Conservation (phyloP, 2,888 invertebrate species). For the Asteroscopus sphinx region DNA sequence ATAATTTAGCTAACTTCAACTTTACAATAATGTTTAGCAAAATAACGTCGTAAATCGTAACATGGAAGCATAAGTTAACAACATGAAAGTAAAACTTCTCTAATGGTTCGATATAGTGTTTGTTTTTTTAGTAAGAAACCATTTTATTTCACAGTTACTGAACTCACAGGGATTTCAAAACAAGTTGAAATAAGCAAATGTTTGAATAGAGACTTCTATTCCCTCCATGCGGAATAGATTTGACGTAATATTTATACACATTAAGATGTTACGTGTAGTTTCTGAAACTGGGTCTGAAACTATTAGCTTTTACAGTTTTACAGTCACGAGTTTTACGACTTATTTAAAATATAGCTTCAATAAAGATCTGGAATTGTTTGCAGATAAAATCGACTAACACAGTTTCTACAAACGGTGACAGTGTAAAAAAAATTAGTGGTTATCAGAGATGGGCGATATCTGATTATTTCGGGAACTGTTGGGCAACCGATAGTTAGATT, state of each 20-base stretch:
- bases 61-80: too few relatives aligned
- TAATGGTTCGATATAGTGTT: conserved; percentile 2
- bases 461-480: too few relatives aligned
- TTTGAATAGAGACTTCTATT: conserved; percentile 1
- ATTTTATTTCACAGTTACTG: conserved; percentile 13
- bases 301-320: conserved; percentile 9
- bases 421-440: too few relatives aligned
- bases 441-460: too few relatives aligned
- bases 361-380: too few relatives aligned
- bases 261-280: conserved; percentile 6
- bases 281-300: conserved; percentile 6
- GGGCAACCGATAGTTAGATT: too few relatives aligned
- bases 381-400: too few relatives aligned
- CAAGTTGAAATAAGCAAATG: conserved; percentile 11
- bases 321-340: conserved; percentile 2
- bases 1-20: too few relatives aligned
- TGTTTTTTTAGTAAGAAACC: conserved; percentile 12
- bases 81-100: too few relatives aligned
- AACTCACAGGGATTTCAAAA: conserved; percentile 10
- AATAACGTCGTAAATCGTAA: neutral
- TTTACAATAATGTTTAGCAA: neutral
- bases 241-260: conserved; percentile 1
- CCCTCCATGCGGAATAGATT: neutral
- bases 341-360: neutral
- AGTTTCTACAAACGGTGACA: too few relatives aligned